These are phyloP conservation scores for Myrmophylax atrothorax DNA, from an alignment of 2,113 vertebrate genomes.

Conservation along the genomic window DNA sequence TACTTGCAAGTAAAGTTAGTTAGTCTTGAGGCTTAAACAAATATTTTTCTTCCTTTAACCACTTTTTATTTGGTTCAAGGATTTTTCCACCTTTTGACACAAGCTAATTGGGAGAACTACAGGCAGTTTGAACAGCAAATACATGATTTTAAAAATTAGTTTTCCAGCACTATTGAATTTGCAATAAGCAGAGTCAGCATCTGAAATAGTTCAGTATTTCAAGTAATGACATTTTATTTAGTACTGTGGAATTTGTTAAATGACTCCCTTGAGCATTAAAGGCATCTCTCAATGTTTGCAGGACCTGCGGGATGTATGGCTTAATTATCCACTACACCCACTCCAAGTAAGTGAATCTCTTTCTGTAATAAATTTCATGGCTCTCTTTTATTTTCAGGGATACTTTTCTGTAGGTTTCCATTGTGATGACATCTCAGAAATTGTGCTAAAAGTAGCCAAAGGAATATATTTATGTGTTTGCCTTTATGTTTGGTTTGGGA, in stretches of 20 bases:
- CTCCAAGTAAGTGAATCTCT: slow-evolving; percentile 88
- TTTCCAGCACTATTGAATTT: slow-evolving; percentile 79
- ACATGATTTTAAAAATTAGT: slow-evolving; percentile 75
- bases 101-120: slow-evolving; percentile 72
- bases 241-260: slow-evolving; percentile 77
- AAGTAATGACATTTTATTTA: slow-evolving; percentile 81
- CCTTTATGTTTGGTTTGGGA: background rate
- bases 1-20: slow-evolving; percentile 46
- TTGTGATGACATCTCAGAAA: slow-evolving; percentile 30
- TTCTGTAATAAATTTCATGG: slow-evolving; percentile 25
- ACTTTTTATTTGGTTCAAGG: slow-evolving; percentile 41
- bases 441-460: background rate
- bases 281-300: slow-evolving; percentile 77
- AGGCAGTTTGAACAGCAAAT: slow-evolving; percentile 69
- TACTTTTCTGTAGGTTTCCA: slow-evolving; percentile 17
- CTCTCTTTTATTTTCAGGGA: slow-evolving; percentile 2
- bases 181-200: slow-evolving; percentile 77
- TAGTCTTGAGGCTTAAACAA: slow-evolving; percentile 57
- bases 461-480: background rate
- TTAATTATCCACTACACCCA: slow-evolving; percentile 96
- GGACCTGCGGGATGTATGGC: slow-evolving; percentile 97
- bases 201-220: slow-evolving; percentile 79
- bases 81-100: slow-evolving; percentile 59
- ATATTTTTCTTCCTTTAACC: slow-evolving; percentile 57
- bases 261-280: slow-evolving; percentile 76